Conservation (phyloP, 2,888 invertebrate genomes). For the Sinelater perroti region DNA sequence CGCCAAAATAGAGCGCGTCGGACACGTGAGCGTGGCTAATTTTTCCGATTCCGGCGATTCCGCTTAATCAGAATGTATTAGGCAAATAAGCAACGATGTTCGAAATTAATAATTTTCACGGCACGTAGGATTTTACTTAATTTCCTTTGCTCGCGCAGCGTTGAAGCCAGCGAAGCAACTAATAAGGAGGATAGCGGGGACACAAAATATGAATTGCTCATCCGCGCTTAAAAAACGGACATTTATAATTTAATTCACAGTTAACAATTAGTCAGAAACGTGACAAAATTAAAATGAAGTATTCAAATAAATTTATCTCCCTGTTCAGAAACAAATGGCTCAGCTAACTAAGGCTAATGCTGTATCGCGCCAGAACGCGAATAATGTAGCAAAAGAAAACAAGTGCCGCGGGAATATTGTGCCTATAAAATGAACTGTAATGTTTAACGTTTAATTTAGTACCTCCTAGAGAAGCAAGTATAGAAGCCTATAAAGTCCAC, state of each 20-base stretch:
- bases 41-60: not conserved
- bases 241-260: conserved; percentile 46
- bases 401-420: conserved; percentile 39
- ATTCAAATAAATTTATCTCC: conserved; percentile 37
- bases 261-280: conserved; percentile 49
- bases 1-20: no score
- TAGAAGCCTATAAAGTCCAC: no score
- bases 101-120: conserved; percentile 32
- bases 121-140: conserved; percentile 42
- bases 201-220: conserved; percentile 42
- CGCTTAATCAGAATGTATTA: conserved; percentile 5
- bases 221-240: conserved; percentile 42
- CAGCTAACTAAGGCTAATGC: conserved; percentile 32
- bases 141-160: conserved; percentile 36
- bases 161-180: conserved; percentile 41
- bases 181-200: conserved; percentile 42
- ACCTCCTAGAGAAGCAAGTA: no score
- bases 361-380: conserved; percentile 25
- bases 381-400: conserved; percentile 30
- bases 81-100: conserved; percentile 21
- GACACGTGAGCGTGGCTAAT: not conserved
- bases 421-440: conserved; percentile 36
- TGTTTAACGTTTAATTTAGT: conserved; percentile 36
- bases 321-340: conserved; percentile 26
- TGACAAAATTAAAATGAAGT: conserved; percentile 48